These are phyloP conservation scores for Melanocharis versteri DNA, from an alignment of 2,113 vertebrate species.

Conservation along the genomic window DNA sequence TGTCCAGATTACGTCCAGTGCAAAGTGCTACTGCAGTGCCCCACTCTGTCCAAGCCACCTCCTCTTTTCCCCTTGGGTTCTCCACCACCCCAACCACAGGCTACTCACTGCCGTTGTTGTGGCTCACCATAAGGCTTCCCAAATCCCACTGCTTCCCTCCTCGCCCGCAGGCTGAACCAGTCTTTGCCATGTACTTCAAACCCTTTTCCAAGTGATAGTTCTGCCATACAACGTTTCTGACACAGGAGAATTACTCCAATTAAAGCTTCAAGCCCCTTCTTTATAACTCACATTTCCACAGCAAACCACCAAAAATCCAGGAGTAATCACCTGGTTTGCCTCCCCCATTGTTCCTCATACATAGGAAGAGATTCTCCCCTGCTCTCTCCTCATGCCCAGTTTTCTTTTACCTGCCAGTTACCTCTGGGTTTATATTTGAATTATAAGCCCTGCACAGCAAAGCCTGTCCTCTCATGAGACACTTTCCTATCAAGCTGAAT, in stretches of 20 bases:
- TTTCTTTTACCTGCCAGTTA: not conserved
- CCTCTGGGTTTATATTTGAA: not conserved
- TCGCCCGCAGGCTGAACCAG: not conserved
- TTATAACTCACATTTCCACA: not conserved
- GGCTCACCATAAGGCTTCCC: not conserved
- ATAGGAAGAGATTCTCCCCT: not conserved
- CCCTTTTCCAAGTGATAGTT: not conserved
- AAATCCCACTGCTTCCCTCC: not conserved
- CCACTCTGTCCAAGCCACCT: not conserved
- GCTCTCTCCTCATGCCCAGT: not conserved
- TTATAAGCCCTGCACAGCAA: not conserved
- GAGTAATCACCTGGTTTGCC: not conserved
- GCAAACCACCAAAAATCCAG: not conserved
- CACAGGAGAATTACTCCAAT: not conserved
- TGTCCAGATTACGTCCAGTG: not conserved
- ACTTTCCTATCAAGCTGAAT: not conserved
- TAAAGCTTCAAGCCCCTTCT: not conserved
- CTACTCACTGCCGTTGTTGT: not conserved
- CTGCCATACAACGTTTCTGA: not conserved
- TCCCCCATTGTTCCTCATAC: not conserved
- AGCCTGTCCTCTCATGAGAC: not conserved
- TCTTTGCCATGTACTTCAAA: fast-evolving
- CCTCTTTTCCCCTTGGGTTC: not conserved
- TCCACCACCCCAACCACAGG: not conserved
- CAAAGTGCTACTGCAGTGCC: not conserved